Percentiles rank a stretch among this genome's conserved stretches.
phyloP scores from a whole-genome alignment of 2,888 invertebrate genomes.

The Malthinus flaveolus region DNA sequence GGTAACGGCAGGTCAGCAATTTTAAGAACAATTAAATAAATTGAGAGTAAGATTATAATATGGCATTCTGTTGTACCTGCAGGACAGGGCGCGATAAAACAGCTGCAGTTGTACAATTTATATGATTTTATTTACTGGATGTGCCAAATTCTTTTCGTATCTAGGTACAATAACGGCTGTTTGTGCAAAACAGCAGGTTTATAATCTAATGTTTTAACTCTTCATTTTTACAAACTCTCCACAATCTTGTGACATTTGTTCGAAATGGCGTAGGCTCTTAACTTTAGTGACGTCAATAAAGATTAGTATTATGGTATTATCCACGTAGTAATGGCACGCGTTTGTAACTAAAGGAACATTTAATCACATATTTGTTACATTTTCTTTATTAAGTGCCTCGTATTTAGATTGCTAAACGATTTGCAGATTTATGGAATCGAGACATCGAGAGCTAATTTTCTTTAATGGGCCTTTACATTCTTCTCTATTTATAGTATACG shows the following conservation, averaged over 20 bases:
- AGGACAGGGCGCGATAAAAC: constrained; percentile 20
- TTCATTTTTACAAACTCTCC: too few species aligned
- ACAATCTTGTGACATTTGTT: neutral
- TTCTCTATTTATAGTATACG: too few species aligned
- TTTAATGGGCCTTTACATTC: too few species aligned
- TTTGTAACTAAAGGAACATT: too few species aligned
- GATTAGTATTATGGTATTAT: too few species aligned
- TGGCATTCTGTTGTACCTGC: constrained; percentile 9
- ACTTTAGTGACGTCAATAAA: neutral
- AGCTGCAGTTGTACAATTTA: constrained; percentile 9
- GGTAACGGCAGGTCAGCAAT: constrained; percentile 28
- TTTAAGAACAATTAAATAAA: constrained; percentile 26
- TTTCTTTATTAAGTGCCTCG: too few species aligned
- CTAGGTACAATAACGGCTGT: constrained; percentile 18
- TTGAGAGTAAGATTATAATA: constrained; percentile 20
- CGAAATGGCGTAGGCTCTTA: neutral
- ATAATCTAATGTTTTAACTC: neutral
- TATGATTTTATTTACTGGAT: constrained; percentile 14
- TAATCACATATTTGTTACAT: too few species aligned
- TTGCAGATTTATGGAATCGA: too few species aligned
- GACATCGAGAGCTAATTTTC: too few species aligned
- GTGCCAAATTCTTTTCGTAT: constrained; percentile 20
- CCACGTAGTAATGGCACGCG: too few species aligned
- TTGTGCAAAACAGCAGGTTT: constrained; percentile 9
- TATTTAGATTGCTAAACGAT: too few species aligned